Conservation (phyloP, 2,797 vertebrate genomes). For the Xenentodon cancila region DNA sequence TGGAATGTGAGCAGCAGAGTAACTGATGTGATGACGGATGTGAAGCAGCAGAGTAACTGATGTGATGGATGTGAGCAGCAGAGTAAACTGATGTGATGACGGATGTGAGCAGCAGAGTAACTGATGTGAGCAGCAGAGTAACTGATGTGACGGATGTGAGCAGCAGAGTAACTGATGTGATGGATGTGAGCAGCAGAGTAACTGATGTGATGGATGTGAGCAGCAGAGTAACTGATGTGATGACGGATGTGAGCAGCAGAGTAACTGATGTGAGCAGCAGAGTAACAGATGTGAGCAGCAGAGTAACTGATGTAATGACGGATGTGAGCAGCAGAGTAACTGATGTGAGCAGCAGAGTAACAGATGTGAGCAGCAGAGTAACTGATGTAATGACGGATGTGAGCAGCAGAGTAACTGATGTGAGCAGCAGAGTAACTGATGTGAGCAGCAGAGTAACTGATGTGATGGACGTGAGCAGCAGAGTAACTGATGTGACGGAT, state of each 20-base stretch:
- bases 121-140: too few relatives aligned
- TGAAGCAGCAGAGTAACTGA: too few relatives aligned
- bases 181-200: not conserved
- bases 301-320: constrained; percentile 1
- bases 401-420: not conserved
- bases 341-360: constrained; percentile 20
- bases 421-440: constrained; percentile 8
- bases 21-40: not conserved
- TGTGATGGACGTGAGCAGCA: too few relatives aligned
- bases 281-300: not conserved
- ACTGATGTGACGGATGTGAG: not conserved
- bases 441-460: not conserved
- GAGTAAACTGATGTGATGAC: constrained; percentile 2
- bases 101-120: not conserved
- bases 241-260: not conserved
- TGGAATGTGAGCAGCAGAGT: too few relatives aligned
- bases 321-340: not conserved
- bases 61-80: too few relatives aligned
- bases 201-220: constrained; percentile 5
- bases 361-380: not conserved
- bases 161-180: not conserved
- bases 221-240: not conserved
- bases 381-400: constrained; percentile 1
- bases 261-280: not conserved
- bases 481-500: too few relatives aligned